These are phyloP conservation scores for Drosophila pseudotakahashii DNA, from an alignment of 2,888 invertebrate genomes.

Conservation along the genomic window DNA sequence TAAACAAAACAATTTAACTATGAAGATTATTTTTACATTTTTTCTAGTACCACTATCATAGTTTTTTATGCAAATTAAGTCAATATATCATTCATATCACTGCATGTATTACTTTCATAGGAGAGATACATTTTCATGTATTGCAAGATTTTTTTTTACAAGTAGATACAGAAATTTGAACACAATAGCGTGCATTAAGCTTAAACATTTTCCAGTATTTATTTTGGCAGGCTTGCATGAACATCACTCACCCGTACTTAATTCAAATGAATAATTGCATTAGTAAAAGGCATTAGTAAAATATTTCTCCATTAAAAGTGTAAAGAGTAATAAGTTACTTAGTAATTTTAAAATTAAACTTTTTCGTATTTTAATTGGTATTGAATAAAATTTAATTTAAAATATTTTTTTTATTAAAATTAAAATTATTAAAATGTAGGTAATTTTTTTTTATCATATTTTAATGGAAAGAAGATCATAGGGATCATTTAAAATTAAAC, in stretches of 20 bases:
- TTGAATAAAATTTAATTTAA: too few species aligned
- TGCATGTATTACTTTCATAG: too few species aligned
- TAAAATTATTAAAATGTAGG: too few species aligned
- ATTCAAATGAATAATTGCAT: background rate
- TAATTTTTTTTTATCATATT: too few species aligned
- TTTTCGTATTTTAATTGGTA: too few species aligned
- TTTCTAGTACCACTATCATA: background rate
- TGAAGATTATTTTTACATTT: background rate
- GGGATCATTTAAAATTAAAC: too few species aligned
- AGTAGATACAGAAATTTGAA: background rate
- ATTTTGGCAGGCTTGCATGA: conserved; percentile 1
- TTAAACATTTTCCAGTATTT: background rate
- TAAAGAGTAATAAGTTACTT: too few species aligned
- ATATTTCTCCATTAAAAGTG: too few species aligned
- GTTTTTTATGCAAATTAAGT: background rate
- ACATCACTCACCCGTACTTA: background rate
- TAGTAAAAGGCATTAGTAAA: background rate
- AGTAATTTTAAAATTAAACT: too few species aligned
- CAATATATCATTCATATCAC: background rate
- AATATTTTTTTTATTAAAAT: too few species aligned
- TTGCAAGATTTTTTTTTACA: background rate
- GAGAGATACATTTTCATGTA: background rate
- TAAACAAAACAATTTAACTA: background rate
- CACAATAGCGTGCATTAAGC: background rate
- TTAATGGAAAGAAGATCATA: too few species aligned